These are phyloP conservation scores for Rhagoletis pomonella DNA, from an alignment of 1,140 invertebrate species.

Conservation along the genomic window DNA sequence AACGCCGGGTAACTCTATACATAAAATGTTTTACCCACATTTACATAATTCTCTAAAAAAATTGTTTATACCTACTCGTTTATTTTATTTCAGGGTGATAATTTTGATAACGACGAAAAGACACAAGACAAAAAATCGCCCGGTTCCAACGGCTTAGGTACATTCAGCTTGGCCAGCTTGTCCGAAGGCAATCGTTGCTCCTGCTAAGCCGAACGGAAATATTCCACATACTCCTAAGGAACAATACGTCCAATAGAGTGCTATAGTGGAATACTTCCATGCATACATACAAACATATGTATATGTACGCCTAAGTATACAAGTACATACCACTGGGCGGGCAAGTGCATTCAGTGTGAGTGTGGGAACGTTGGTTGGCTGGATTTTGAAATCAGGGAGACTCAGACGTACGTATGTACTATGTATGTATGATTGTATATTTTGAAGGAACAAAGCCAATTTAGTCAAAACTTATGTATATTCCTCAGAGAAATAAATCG, in stretches of 20 bases:
- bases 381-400: too few species aligned
- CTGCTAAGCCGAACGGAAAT: slow-evolving; percentile 63
- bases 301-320: neutral
- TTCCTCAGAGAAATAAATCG: neutral
- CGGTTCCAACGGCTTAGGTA: slow-evolving; percentile 72
- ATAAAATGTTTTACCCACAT: neutral
- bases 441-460: neutral
- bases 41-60: too few species aligned
- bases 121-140: slow-evolving; percentile 72
- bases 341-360: too few species aligned
- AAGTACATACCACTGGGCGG: too few species aligned
- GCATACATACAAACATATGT: neutral
- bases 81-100: slow-evolving; percentile 66
- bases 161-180: slow-evolving; percentile 70
- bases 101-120: slow-evolving; percentile 71
- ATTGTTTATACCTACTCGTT: neutral
- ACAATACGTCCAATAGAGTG: slow-evolving; percentile 34
- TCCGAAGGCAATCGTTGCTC: slow-evolving; percentile 73
- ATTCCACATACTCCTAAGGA: slow-evolving; percentile 50
- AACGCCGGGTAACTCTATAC: slow-evolving; percentile 79
- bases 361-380: too few species aligned
- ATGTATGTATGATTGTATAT: neutral
- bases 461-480: neutral
- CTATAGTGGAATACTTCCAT: slow-evolving; percentile 23
- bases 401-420: neutral